phyloP scores from a whole-genome alignment of 1,140 invertebrate genomes.

The Lucilia sericata region DNA sequence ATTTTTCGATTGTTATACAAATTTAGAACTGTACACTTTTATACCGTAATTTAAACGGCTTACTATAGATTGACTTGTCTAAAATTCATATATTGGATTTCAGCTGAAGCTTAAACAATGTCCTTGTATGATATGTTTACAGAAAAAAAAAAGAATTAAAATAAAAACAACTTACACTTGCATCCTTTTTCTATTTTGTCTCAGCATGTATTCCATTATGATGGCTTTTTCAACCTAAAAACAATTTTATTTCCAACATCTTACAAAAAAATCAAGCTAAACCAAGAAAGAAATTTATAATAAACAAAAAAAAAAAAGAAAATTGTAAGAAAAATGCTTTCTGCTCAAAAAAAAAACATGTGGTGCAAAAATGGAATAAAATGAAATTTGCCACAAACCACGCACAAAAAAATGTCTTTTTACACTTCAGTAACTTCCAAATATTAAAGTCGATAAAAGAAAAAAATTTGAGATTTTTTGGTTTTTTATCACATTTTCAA shows the following conservation, averaged over 20 bases:
- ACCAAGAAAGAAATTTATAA: background rate
- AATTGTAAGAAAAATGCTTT: background rate
- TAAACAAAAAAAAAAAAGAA: no score
- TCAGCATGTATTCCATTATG: slow-evolving; percentile 14
- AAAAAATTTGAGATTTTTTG: background rate
- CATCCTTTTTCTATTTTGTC: background rate
- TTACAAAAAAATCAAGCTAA: background rate
- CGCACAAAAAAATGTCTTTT: slow-evolving; percentile 34
- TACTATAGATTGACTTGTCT: no score
- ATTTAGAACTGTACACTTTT: no score
- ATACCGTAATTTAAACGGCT: no score
- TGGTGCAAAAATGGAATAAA: background rate
- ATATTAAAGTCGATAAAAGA: background rate
- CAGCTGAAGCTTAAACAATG: no score
- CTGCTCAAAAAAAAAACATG: background rate
- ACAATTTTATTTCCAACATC: background rate
- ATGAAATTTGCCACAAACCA: slow-evolving; percentile 28
- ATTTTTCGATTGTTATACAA: no score
- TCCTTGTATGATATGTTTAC: slow-evolving; percentile 8
- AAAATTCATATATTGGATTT: no score
- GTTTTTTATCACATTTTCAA: background rate
- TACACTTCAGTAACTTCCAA: slow-evolving; percentile 23
- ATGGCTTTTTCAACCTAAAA: background rate
- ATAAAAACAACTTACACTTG: background rate
- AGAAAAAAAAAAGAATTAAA: no score